phyloP scores from a whole-genome alignment of 2,113 vertebrate species.

The Archilochus colubris region DNA sequence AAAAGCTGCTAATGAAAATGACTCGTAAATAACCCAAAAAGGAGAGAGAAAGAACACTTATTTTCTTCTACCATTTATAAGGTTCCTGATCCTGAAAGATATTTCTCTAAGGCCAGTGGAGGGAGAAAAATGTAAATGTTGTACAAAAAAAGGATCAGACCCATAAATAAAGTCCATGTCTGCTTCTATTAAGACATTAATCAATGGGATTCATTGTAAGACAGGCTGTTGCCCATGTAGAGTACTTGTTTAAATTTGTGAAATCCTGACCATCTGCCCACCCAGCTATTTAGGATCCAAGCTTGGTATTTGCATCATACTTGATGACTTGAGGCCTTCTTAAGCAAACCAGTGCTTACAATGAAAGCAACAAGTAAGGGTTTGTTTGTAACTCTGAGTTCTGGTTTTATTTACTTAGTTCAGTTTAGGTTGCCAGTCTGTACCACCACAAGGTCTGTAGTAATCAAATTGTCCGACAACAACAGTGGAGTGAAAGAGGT shows the following conservation, averaged over 20 bases:
- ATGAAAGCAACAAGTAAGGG: background rate
- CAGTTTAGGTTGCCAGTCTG: background rate
- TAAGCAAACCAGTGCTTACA: background rate
- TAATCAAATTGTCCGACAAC: background rate
- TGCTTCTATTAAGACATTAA: background rate
- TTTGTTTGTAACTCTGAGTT: background rate
- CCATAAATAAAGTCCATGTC: background rate
- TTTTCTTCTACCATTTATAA: conserved; percentile 26
- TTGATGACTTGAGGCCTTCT: background rate
- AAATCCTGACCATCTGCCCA: background rate
- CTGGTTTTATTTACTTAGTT: background rate
- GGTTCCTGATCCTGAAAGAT: background rate
- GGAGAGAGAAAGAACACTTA: background rate
- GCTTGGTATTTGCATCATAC: background rate
- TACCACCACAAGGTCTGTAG: background rate
- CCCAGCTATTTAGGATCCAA: background rate
- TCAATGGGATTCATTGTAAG: background rate
- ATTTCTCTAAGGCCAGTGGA: background rate
- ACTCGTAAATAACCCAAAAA: conserved; percentile 17
- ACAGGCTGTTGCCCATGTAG: background rate
- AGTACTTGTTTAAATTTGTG: background rate
- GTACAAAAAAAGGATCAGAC: background rate
- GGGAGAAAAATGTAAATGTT: conserved; percentile 47
- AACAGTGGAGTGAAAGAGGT: background rate
- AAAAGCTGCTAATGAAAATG: background rate